A percentile compares a stretch with the other conserved stretches of the same genome.
phyloP scores from a whole-genome alignment of 1,140 invertebrate genomes.

The Lordiphosa mommai region DNA sequence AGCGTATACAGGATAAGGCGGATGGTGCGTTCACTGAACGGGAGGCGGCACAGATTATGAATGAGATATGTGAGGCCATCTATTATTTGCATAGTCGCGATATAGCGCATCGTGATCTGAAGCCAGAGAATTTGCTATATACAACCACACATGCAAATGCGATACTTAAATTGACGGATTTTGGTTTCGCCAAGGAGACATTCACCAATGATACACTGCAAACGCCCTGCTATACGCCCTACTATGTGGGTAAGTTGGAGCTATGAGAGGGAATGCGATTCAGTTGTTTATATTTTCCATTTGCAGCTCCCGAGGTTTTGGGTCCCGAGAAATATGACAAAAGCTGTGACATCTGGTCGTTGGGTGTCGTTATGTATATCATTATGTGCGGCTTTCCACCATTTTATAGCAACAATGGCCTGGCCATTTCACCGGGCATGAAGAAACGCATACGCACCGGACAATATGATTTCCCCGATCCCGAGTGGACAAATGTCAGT shows the following conservation, averaged over 20 bases:
- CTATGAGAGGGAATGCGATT: background rate
- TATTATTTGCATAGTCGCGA: slow-evolving; percentile 96
- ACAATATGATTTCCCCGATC: slow-evolving; percentile 97
- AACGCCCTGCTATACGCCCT: slow-evolving; percentile 99
- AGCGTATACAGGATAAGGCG: slow-evolving; percentile 95
- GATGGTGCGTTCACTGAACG: slow-evolving; percentile 97
- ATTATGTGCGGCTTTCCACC: slow-evolving; percentile 97
- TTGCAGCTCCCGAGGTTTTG: slow-evolving; percentile 93
- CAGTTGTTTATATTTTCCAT: slow-evolving; percentile 43
- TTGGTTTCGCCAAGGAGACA: slow-evolving; percentile 99
- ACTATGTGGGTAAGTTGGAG: slow-evolving; percentile 89
- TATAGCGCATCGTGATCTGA: slow-evolving; percentile 98
- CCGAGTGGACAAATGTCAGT: slow-evolving; percentile 97
- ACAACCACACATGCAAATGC: slow-evolving; percentile 86
- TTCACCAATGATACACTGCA: slow-evolving; percentile 92
- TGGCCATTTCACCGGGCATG: slow-evolving; percentile 99
- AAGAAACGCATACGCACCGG: slow-evolving; percentile 97
- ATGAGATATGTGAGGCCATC: slow-evolving; percentile 97
- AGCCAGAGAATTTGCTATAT: slow-evolving; percentile 95
- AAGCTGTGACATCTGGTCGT: slow-evolving; percentile 98
- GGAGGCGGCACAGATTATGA: slow-evolving; percentile 89
- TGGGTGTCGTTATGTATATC: slow-evolving; percentile 99
- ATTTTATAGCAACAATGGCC: slow-evolving; percentile 98
- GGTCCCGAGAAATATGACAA: slow-evolving; percentile 99
- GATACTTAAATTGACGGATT: slow-evolving; percentile 97